Percentiles rank a stretch among this genome's conserved stretches.
phyloP scores from a whole-genome alignment of 2,113 vertebrate species.

The Mormyrus lacerda region DNA sequence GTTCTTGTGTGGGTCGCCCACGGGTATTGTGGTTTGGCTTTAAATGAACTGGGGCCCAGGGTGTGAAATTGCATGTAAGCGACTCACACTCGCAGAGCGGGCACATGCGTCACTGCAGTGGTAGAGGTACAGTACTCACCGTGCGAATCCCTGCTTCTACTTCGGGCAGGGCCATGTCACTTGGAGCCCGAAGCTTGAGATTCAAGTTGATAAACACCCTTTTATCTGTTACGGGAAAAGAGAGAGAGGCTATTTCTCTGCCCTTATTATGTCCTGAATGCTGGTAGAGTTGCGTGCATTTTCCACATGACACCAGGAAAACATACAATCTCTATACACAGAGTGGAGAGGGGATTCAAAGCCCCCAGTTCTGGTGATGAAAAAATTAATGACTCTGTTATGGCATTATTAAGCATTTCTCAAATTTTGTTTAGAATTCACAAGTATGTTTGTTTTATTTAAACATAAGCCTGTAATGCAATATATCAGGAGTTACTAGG shows the following conservation, averaged over 20 bases:
- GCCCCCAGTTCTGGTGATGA: neutral
- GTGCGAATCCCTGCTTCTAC: rapidly evolving
- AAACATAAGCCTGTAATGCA: neutral
- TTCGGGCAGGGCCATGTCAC: rapidly evolving
- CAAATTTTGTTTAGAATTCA: too few species aligned
- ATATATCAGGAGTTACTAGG: neutral
- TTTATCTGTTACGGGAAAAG: too few species aligned
- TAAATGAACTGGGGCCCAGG: too few species aligned
- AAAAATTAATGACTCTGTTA: neutral
- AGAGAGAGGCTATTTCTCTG: too few species aligned
- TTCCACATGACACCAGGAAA: neutral
- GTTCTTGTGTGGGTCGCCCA: too few species aligned
- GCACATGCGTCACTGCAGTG: too few species aligned
- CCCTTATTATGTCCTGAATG: too few species aligned
- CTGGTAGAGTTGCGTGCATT: neutral
- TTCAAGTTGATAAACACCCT: neutral
- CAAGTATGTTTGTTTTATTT: neutral
- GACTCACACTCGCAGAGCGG: neutral
- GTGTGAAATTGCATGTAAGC: too few species aligned
- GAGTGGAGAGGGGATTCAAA: neutral
- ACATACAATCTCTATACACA: neutral
- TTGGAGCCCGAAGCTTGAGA: neutral
- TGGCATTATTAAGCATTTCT: too few species aligned
- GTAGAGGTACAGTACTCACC: neutral
- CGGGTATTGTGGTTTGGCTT: too few species aligned